Evolutionary conservation across 2,888 invertebrate species (phyloP).

Genomic region (Campoplex capitator): DNA sequence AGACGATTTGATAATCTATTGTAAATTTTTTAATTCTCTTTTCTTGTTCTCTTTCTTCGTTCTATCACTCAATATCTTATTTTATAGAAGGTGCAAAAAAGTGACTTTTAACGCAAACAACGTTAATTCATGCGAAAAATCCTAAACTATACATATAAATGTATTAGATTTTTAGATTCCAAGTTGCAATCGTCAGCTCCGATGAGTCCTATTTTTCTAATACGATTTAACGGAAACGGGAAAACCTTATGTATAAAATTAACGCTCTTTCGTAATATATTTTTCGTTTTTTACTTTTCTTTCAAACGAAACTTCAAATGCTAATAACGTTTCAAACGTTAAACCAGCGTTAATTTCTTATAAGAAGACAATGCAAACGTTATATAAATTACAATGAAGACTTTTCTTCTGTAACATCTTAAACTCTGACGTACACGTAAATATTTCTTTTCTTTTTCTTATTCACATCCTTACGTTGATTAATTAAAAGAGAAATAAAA

Average conservation of each 20-base stretch:
- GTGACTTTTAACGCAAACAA: background rate
- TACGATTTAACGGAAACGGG: slow-evolving; percentile 3
- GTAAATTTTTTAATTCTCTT: background rate
- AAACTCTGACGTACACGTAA: slow-evolving; percentile 31
- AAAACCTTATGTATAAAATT: background rate
- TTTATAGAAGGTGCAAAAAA: slow-evolving; percentile 1
- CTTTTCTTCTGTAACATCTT: slow-evolving; percentile 30
- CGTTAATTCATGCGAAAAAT: slow-evolving; percentile 10
- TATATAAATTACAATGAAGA: slow-evolving; percentile 61
- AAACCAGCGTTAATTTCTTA: slow-evolving; percentile 42
- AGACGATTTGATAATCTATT: background rate
- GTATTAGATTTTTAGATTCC: slow-evolving; percentile 20
- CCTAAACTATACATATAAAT: slow-evolving; percentile 22
- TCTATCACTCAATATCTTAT: background rate
- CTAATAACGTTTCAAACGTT: slow-evolving; percentile 23
- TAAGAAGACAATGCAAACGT: slow-evolving; percentile 50
- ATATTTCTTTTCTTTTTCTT: slow-evolving; percentile 56
- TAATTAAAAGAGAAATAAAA: slow-evolving; percentile 70
- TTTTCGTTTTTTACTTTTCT: background rate
- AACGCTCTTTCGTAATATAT: background rate
- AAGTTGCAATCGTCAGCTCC: slow-evolving; percentile 22
- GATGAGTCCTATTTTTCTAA: slow-evolving; percentile 19
- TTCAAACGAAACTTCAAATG: slow-evolving; percentile 46
- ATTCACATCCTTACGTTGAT: slow-evolving; percentile 38
- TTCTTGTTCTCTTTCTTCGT: background rate